Evolutionary conservation across 2,888 invertebrate genomes (phyloP).

Genomic region (Sinelater perroti): DNA sequence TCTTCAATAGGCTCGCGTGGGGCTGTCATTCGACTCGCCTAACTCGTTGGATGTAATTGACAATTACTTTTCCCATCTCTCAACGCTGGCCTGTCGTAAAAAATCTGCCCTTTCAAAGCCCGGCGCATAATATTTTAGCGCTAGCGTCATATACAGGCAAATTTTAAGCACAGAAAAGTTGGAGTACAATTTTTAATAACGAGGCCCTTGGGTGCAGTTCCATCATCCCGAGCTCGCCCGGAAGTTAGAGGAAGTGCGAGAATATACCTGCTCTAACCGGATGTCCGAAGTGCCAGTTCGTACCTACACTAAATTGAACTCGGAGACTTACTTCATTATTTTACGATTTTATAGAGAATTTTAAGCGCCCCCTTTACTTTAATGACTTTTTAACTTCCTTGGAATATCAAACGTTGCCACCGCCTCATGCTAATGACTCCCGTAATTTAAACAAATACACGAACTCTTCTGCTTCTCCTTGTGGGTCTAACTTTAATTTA

Average conservation of each 20-base stretch:
- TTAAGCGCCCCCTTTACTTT: slow-evolving; percentile 13
- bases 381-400: slow-evolving; percentile 13
- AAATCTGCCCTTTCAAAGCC: slow-evolving; percentile 40
- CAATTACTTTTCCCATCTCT: slow-evolving; percentile 41
- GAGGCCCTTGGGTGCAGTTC: slow-evolving; percentile 54
- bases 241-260: slow-evolving; percentile 36
- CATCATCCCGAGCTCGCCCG: slow-evolving; percentile 49
- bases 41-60: slow-evolving; percentile 37
- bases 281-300: slow-evolving; percentile 31
- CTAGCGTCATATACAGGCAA: slow-evolving; percentile 51
- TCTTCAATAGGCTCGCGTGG: slow-evolving; percentile 12
- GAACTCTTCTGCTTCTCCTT: background rate
- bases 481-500: no score
- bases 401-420: slow-evolving; percentile 4
- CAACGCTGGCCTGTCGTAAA: slow-evolving; percentile 41
- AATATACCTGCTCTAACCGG: slow-evolving; percentile 28
- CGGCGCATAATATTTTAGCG: slow-evolving; percentile 44
- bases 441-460: slow-evolving; percentile 4
- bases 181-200: slow-evolving; percentile 58
- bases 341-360: slow-evolving; percentile 24
- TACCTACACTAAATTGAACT: slow-evolving; percentile 31
- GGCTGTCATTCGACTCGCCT: slow-evolving; percentile 18
- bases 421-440: background rate
- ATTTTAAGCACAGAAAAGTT: slow-evolving; percentile 56
- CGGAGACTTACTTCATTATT: slow-evolving; percentile 28